Base-by-base conservation (phyloP, 2,113 vertebrate genomes). In the Illadopsis cleaveri region DNA sequence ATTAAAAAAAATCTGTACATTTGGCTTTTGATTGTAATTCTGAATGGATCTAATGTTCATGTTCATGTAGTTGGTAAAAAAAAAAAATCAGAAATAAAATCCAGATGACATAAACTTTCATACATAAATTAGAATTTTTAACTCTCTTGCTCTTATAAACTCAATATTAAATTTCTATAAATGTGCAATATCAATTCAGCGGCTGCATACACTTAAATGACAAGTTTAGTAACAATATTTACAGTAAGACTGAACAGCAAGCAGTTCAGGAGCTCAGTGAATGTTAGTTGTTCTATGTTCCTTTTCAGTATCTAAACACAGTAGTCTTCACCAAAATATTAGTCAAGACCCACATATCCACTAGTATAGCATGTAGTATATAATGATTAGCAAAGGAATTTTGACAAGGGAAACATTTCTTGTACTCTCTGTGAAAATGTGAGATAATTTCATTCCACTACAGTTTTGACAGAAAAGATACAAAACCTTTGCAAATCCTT, bases 381-480 rank as follows among this genome's bases (percentile, higher is more conserved):
- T 62, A 84, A 94, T 48, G 79, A 77, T 90, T 96, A 96, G 68
- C 28, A 82, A 64, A 65, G n/a, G 33, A 42, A 85, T 91, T 96
- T 94, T 97, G 77, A 94, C 56, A 95, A 56, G 62, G 21, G 28
- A 86, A 60, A 23, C 30, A 73, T 77, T 72, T 90, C 56, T 84
- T 73, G 24, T 85, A 47, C 25, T 84, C 8, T 15, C 31, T 89
- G 48, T 93, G 85, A 94, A 96, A 88, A 89, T 57, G 33, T 80
- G 31, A 2, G 30, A 57, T 92, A 93, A 96, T 96, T 89, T 91
- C 31, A 77, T 90, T 87, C 68, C 65, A 90, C 93, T 92, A 53
- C 44, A 37, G 70, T 93, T 97, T 86, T 96, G 81, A 90, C 88
- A 96, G 66, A 92, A 82, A 95, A 92, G 28, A 79, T 86, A 94